A percentile compares a stretch with the other conserved stretches of the same genome.
Evolutionary conservation across 1,140 invertebrate species (phyloP).

Genomic region (Drosophila persimilis): DNA sequence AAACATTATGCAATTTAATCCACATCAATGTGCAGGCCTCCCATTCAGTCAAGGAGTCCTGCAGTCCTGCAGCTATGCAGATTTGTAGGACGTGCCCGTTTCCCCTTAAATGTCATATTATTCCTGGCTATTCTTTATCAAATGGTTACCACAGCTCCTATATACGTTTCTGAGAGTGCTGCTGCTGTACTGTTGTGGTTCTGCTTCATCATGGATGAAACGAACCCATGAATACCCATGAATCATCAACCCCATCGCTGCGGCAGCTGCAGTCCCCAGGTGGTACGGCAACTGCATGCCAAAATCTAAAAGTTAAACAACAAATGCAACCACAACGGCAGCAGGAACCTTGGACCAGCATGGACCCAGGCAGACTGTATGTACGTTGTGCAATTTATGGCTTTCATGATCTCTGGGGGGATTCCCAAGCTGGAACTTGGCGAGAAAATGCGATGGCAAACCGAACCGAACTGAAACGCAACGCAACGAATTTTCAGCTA

Average conservation of each 20-base stretch:
- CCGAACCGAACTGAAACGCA: neutral
- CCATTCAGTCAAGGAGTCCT: too few relatives aligned
- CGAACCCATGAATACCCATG: slow-evolving; percentile 14
- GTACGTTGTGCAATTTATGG: slow-evolving; percentile 49
- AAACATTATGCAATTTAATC: slow-evolving; percentile 5
- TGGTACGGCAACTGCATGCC: slow-evolving; percentile 20
- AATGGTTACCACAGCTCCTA: too few relatives aligned
- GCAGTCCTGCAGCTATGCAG: too few relatives aligned
- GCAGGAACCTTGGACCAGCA: neutral
- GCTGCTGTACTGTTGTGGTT: too few relatives aligned
- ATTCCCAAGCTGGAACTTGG: slow-evolving; percentile 9
- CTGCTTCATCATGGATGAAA: slow-evolving; percentile 28
- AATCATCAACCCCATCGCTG: slow-evolving; percentile 15
- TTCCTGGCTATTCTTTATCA: too few relatives aligned
- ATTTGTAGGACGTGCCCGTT: too few relatives aligned
- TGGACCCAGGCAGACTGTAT: neutral
- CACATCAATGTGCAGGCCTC: too few relatives aligned
- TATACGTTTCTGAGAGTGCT: too few relatives aligned
- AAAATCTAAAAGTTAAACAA: slow-evolving; percentile 39
- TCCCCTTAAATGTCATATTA: too few relatives aligned
- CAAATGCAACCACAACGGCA: neutral
- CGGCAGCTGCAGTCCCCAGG: slow-evolving; percentile 30
- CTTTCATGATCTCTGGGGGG: slow-evolving; percentile 29
- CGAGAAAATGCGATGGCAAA: slow-evolving; percentile 31
- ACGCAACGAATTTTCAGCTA: slow-evolving; percentile 7